Evolutionary conservation across 2,797 vertebrate species (phyloP).

Genomic region (Pangasius larnaudii): DNA sequence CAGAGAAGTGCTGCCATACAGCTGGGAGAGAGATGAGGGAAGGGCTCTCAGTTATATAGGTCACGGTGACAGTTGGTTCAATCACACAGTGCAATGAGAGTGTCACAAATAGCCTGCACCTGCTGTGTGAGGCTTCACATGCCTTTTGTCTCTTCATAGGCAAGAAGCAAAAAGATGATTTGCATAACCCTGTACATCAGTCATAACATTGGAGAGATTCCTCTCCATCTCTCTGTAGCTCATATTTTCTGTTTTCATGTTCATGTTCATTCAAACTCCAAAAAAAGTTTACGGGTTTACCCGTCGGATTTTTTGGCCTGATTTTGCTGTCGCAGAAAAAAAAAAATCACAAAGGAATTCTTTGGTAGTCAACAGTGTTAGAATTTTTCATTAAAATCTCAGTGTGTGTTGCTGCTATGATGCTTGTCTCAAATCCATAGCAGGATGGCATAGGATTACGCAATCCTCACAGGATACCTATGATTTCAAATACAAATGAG

Average conservation of each 20-base stretch:
- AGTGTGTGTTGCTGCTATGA: neutral
- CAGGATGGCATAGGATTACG: neutral
- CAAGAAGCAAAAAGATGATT: constrained; percentile 21
- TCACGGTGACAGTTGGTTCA: constrained; percentile 32
- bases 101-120: constrained; percentile 35
- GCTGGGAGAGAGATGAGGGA: constrained; percentile 9
- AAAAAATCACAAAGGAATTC: neutral
- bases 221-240: neutral
- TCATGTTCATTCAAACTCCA: neutral
- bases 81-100: constrained; percentile 5
- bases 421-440: neutral
- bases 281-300: neutral
- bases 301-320: neutral
- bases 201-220: neutral
- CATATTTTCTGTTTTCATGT: neutral
- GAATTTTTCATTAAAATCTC: neutral
- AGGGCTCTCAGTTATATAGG: constrained; percentile 16
- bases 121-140: constrained; percentile 5
- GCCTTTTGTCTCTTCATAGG: constrained; percentile 13
- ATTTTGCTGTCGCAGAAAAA: neutral
- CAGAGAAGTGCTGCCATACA: neutral
- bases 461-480: neutral
- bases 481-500: neutral
- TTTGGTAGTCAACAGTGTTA: neutral
- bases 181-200: neutral